Percentiles rank a stretch among this genome's conserved stretches.
Evolutionary conservation across 2,888 invertebrate genomes (phyloP).

Genomic region (Uropetala carovei): DNA sequence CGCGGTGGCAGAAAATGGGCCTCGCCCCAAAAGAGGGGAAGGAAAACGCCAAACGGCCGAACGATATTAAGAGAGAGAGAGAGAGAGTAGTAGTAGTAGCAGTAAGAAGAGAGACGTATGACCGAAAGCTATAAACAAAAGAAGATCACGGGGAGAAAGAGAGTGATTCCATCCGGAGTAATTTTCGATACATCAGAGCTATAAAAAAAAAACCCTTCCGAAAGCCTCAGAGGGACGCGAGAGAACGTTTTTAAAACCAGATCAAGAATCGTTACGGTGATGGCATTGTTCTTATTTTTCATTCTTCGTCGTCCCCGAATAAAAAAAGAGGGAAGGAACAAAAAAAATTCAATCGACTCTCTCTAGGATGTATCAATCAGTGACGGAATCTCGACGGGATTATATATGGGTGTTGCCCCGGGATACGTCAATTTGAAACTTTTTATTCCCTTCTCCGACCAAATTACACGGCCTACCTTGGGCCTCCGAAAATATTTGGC

Average conservation of each 20-base stretch:
- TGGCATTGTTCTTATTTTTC: not conserved
- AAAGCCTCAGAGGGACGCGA: not conserved
- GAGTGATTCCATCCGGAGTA: not conserved
- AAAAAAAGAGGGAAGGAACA: not conserved
- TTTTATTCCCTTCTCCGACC: not conserved
- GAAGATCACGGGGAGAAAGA: not conserved
- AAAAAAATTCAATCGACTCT: constrained; percentile 4
- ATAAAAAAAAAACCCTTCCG: too few species aligned
- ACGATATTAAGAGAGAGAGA: not conserved
- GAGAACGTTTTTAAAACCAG: not conserved
- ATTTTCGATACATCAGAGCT: not conserved
- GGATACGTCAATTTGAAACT: not conserved
- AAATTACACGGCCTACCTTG: not conserved
- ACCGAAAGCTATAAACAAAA: too few species aligned
- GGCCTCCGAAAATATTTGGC: constrained; percentile 15
- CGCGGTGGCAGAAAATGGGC: not conserved
- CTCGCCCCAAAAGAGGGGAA: not conserved
- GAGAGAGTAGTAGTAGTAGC: not conserved
- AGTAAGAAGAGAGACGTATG: too few species aligned
- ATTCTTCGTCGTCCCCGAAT: not conserved
- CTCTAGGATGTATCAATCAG: not conserved
- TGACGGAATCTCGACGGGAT: not conserved
- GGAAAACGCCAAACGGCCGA: not conserved
- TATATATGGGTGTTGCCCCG: not conserved
- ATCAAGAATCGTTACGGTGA: not conserved